Evolutionary conservation across 2,888 invertebrate species (phyloP).

Genomic region (Lordiphosa andalusiaca): DNA sequence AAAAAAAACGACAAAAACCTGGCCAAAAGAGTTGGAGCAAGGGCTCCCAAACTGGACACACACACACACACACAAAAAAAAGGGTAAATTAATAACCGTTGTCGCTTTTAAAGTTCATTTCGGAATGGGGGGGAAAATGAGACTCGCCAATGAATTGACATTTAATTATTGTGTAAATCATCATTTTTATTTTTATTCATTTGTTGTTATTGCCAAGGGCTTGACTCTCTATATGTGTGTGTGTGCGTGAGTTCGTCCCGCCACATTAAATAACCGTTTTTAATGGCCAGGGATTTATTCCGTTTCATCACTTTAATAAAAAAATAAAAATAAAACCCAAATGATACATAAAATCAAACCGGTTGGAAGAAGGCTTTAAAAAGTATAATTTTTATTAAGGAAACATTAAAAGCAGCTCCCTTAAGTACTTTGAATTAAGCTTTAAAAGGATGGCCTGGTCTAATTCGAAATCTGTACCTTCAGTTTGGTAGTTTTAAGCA

Average conservation of each 20-base stretch:
- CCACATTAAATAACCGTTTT: conserved; percentile 52
- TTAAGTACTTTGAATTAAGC: no score
- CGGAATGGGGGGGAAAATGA: conserved; percentile 11
- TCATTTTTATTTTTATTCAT: conserved; percentile 42
- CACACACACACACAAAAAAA: conserved; percentile 11
- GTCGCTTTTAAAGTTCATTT: conserved; percentile 42
- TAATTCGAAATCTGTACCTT: no score
- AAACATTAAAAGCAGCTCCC: no score
- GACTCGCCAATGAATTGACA: conserved; percentile 58
- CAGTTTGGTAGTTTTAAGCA: no score
- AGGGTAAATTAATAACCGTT: conserved; percentile 61
- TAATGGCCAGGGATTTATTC: conserved; percentile 41
- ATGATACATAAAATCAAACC: background rate
- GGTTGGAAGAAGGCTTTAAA: background rate
- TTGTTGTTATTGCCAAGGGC: conserved; percentile 8
- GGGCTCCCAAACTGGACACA: conserved; percentile 1
- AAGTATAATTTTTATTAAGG: no score
- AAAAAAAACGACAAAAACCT: conserved; percentile 18
- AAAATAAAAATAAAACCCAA: conserved; percentile 2
- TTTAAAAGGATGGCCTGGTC: no score
- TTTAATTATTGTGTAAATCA: conserved; percentile 69
- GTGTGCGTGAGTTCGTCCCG: conserved; percentile 23
- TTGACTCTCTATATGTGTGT: background rate
- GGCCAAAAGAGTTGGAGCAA: conserved; percentile 6
- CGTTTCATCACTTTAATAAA: conserved; percentile 37